Evolutionary conservation across 2,797 vertebrate genomes (phyloP).

Genomic region (Sebastes taczanowskii): DNA sequence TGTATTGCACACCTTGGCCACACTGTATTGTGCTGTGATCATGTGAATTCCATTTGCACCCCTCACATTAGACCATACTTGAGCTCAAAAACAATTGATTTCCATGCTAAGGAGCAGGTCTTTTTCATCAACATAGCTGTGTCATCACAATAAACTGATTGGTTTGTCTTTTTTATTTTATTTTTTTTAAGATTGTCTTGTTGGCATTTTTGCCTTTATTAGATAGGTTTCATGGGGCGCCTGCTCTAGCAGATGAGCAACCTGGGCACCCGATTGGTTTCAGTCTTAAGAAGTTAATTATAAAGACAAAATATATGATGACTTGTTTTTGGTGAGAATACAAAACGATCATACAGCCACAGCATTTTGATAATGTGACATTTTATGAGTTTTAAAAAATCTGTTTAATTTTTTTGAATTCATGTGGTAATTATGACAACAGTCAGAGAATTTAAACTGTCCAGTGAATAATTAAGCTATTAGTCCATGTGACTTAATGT

Average conservation of each 20-base stretch:
- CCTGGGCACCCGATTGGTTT: not conserved
- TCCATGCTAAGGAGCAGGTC: not conserved
- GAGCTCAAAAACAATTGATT: not conserved
- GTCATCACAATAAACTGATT: not conserved
- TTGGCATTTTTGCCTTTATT: too few relatives aligned
- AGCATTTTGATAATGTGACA: not conserved
- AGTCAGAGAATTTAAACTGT: not conserved
- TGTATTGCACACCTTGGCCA: not conserved
- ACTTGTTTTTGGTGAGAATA: not conserved
- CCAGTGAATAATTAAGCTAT: not conserved
- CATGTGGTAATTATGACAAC: not conserved
- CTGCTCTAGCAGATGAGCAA: too few relatives aligned
- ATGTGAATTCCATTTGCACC: not conserved
- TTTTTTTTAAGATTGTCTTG: not conserved
- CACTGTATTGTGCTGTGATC: not conserved
- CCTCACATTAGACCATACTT: not conserved
- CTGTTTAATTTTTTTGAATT: not conserved
- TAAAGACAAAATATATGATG: not conserved
- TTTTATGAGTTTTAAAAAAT: not conserved
- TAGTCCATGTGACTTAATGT: not conserved
- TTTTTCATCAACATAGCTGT: not conserved
- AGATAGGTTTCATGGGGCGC: too few relatives aligned
- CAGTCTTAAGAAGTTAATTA: not conserved
- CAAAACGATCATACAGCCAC: not conserved
- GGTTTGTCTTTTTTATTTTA: not conserved